A percentile compares a stretch with the other conserved stretches of the same genome.
phyloP scores from a whole-genome alignment of 2,113 vertebrate genomes.

The Toxostoma redivivum region DNA sequence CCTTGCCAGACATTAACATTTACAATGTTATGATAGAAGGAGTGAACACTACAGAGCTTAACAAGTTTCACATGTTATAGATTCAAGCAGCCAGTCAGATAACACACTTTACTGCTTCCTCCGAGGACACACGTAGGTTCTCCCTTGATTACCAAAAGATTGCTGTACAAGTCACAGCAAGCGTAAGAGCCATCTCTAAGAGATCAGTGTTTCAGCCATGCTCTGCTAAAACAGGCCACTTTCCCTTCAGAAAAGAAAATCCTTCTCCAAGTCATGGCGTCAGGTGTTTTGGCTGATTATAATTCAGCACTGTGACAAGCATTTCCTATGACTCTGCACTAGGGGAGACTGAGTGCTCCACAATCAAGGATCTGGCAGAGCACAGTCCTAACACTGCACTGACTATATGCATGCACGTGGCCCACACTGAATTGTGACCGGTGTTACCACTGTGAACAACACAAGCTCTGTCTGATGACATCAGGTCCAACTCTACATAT shows the following conservation, averaged over 20 bases:
- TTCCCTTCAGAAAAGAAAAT: not conserved
- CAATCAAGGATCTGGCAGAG: not conserved
- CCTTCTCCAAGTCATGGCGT: not conserved
- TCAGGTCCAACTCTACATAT: not conserved
- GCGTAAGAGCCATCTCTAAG: accelerated
- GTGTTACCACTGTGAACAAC: not conserved
- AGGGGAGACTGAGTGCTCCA: not conserved
- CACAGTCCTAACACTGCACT: not conserved
- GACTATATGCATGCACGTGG: accelerated
- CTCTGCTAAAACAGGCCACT: not conserved
- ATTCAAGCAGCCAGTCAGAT: not conserved
- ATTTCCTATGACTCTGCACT: not conserved
- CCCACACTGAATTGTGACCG: not conserved
- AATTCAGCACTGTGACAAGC: not conserved
- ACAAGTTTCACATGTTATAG: not conserved
- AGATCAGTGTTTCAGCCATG: not conserved
- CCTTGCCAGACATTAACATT: not conserved
- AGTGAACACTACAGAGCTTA: not conserved
- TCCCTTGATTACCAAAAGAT: not conserved
- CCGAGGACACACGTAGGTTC: not conserved
- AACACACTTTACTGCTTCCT: not conserved
- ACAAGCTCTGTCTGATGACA: accelerated
- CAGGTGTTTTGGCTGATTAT: not conserved
- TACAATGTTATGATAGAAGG: not conserved
- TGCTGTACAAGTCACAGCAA: not conserved